Conservation (phyloP, 2,888 invertebrate genomes). For the Catocala sponsa region DNA sequence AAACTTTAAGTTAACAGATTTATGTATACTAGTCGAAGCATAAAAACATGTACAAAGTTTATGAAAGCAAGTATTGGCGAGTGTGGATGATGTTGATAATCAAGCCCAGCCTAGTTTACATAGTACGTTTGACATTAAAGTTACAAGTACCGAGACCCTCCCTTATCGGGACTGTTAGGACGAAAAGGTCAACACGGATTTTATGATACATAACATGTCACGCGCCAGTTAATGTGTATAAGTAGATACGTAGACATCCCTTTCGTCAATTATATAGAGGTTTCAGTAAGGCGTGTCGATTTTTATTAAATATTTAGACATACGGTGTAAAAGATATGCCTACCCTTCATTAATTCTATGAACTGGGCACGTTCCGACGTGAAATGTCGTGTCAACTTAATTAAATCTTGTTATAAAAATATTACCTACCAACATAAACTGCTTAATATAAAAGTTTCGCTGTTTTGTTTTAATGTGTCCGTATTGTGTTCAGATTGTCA, state of each 20-base stretch:
- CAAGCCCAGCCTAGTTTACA: slow-evolving; percentile 40
- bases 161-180: slow-evolving; percentile 44
- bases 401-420: slow-evolving; percentile 2
- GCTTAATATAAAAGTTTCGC: slow-evolving; percentile 8
- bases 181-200: slow-evolving; percentile 50
- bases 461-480: neutral
- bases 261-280: slow-evolving; percentile 29
- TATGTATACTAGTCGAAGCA: slow-evolving; percentile 30
- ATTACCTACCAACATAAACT: neutral
- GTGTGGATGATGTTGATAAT: slow-evolving; percentile 41
- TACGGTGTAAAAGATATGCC: neutral
- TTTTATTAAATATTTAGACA: slow-evolving; percentile 6
- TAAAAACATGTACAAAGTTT: slow-evolving; percentile 40
- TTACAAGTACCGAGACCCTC: slow-evolving; percentile 42
- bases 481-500: slow-evolving; percentile 8
- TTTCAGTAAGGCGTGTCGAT: slow-evolving; percentile 22
- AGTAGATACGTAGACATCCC: slow-evolving; percentile 35
- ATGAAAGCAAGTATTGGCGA: slow-evolving; percentile 39
- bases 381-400: neutral
- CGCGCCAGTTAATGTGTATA: slow-evolving; percentile 41
- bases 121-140: slow-evolving; percentile 45
- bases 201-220: slow-evolving; percentile 47
- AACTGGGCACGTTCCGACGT: neutral
- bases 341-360: slow-evolving; percentile 4
- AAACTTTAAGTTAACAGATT: slow-evolving; percentile 29